A percentile compares a stretch with the other conserved stretches of the same genome.
Conservation (phyloP, 2,113 vertebrate genomes). For the Eptesicus fuscus region DNA sequence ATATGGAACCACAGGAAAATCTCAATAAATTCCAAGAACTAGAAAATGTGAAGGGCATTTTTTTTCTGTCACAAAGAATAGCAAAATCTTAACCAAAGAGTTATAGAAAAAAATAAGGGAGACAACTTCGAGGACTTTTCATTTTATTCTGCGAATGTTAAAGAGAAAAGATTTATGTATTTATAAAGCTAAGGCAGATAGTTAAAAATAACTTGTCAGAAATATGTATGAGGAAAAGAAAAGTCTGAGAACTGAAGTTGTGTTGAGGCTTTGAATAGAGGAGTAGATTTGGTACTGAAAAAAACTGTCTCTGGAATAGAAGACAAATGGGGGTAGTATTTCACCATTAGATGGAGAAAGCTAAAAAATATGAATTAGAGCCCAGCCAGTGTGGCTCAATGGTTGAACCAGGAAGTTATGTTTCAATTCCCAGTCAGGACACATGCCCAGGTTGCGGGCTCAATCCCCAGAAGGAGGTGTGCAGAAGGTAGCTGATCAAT, state of each 20-base stretch:
- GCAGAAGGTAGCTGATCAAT: too few species aligned
- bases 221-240: not conserved
- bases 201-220: constrained; percentile 38
- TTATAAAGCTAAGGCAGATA: constrained; percentile 4
- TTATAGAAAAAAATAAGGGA: not conserved
- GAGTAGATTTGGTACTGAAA: not conserved
- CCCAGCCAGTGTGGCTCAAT: too few species aligned
- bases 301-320: not conserved
- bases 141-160: not conserved
- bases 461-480: too few species aligned
- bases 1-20: not conserved
- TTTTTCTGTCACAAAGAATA: constrained; percentile 13
- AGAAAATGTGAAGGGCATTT: not conserved
- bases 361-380: not conserved
- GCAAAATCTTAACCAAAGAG: not conserved
- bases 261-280: not conserved
- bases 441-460: too few species aligned
- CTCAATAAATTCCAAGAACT: not conserved
- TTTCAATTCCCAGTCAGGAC: too few species aligned
- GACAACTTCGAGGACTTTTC: not conserved
- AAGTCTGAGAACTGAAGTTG: constrained; percentile 3
- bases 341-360: not conserved
- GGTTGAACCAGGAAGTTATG: too few species aligned
- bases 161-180: not conserved
- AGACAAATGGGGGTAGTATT: not conserved